Base-by-base conservation (phyloP, 2,797 vertebrate species). In the Alauda arvensis region DNA sequence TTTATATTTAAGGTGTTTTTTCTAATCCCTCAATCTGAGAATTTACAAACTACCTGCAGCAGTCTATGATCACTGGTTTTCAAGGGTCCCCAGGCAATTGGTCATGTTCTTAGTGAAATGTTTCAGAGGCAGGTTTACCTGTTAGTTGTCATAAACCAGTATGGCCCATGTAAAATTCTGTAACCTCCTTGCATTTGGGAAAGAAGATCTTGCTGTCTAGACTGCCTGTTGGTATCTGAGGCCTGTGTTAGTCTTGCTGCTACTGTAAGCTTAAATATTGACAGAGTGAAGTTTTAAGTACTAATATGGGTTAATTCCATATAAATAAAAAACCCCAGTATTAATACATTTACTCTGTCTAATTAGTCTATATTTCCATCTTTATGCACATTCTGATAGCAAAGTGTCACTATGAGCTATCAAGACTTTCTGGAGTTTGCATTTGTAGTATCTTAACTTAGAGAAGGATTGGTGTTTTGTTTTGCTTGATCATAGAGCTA, bases 381-480 rank as follows among this genome's bases (percentile, higher is more conserved):
- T 88, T 76, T 46, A 21, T 37, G 15, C 6, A 57, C 20, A 21
- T 53, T 87, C 33, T 46, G 11, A 33, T n/a, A 43, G 39, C 21
- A 12, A 18, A 78, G 29, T 46, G 17, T 68, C 9, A 20, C 24
- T 59, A 5, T 77, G 49, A 85, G 31, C 31, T 77, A 29, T 49
- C 13, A 46, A 63, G 82, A 55, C 9, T 62, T 56, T n/a, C 1
- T 19, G 20, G 14, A 51, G 18, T 40, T 66, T 52, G 40, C 3
- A 7, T 57, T 78, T 75, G 13, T 62, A 8, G 16, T 28, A 25
- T 21, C 25, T 26, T 26, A 45, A 43, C 5, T 78, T 74, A 16
- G 0, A 8, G 26, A 55, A 59, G 15, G 24, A 3, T 17, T 7
- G 7, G 1, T 2, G 10, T 23, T 48, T 39, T 48, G 12, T 59